These are phyloP conservation scores for Psephotus haematonotus DNA, from an alignment of 2,113 vertebrate genomes.

Conservation along the genomic window DNA sequence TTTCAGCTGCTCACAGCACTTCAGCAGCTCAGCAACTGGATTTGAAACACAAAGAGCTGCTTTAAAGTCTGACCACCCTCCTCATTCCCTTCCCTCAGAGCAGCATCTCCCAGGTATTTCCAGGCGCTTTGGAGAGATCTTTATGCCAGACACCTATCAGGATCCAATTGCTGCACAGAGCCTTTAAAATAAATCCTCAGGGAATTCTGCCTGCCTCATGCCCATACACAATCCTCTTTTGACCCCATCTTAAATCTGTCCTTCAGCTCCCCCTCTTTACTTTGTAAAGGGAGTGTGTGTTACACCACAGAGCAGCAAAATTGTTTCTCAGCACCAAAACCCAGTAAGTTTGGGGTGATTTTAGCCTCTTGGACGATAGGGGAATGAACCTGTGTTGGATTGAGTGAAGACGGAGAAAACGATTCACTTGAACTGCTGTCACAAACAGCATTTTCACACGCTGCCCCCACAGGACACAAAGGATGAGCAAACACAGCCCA, in stretches of 20 bases:
- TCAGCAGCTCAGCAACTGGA: background rate
- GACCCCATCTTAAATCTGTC: fast-evolving
- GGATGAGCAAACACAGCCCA: background rate
- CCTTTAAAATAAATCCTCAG: background rate
- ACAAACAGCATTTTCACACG: fast-evolving
- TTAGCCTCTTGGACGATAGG: background rate
- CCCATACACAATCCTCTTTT: background rate
- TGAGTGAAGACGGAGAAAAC: background rate
- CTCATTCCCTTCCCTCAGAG: fast-evolving
- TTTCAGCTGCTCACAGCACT: fast-evolving
- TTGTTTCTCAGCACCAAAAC: background rate
- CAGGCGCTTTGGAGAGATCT: background rate
- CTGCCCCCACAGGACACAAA: fast-evolving
- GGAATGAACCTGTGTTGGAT: background rate
- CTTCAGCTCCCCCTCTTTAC: background rate
- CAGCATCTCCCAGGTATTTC: background rate
- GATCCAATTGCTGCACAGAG: background rate
- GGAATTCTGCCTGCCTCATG: background rate
- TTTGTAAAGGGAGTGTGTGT: fast-evolving
- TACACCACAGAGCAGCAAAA: background rate
- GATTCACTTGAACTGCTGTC: fast-evolving
- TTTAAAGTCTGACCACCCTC: background rate
- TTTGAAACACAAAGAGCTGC: background rate
- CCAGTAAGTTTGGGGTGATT: background rate
- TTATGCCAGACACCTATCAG: background rate